Conservation (phyloP, 2,113 vertebrate genomes). For the Saccopteryx bilineata region DNA sequence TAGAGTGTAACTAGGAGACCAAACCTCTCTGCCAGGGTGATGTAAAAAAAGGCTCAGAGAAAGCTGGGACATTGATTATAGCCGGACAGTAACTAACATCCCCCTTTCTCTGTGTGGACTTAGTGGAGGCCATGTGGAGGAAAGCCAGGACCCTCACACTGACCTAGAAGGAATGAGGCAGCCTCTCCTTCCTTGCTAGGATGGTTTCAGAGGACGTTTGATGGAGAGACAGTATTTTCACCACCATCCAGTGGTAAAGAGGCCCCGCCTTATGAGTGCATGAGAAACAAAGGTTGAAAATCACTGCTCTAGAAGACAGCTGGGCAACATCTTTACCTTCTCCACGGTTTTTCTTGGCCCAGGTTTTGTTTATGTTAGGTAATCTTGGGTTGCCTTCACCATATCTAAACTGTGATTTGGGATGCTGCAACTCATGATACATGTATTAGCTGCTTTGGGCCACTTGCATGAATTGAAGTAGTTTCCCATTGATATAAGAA, state of each 20-base stretch:
- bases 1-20: background rate
- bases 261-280: background rate
- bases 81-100: accelerated
- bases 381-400: conserved; percentile 67
- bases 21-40: background rate
- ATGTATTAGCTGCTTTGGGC: conserved; percentile 43
- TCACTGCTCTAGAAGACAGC: background rate
- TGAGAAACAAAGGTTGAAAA: too few relatives aligned
- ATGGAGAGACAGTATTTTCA: background rate
- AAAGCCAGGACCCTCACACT: background rate
- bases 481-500: conserved; percentile 55
- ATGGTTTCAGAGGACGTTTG: background rate
- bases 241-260: background rate
- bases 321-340: background rate
- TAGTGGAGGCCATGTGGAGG: background rate
- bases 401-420: conserved; percentile 69
- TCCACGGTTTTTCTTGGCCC: conserved; percentile 51
- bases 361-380: conserved; percentile 70
- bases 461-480: conserved; percentile 44
- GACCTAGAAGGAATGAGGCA: too few relatives aligned
- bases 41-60: background rate
- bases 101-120: background rate
- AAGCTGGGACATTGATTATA: background rate
- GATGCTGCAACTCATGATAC: background rate
- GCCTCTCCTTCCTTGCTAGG: too few relatives aligned